A percentile compares a stretch with the other conserved stretches of the same genome.
phyloP scores from a whole-genome alignment of 2,797 vertebrate genomes.

The Graptemys geographica region DNA sequence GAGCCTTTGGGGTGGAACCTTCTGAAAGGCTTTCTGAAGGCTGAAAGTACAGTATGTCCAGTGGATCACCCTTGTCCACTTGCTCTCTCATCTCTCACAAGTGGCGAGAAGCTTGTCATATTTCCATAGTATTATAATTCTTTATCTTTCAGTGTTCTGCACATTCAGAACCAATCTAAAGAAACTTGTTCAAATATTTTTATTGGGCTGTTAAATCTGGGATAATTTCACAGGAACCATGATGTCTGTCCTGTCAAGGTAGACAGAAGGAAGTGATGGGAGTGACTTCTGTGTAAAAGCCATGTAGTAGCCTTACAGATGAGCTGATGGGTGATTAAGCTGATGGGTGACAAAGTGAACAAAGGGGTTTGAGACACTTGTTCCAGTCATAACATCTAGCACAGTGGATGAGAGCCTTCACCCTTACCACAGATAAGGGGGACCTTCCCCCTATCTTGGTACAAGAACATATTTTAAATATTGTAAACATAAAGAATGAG shows the following conservation, averaged over 20 bases:
- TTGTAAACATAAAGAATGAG: background rate
- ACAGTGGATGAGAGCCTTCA: background rate
- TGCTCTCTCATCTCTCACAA: background rate
- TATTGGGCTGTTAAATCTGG: fast-evolving
- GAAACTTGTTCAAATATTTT: background rate
- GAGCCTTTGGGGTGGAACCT: too few species aligned
- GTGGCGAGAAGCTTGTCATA: background rate
- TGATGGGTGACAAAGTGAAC: background rate
- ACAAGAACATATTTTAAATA: background rate
- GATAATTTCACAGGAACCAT: fast-evolving
- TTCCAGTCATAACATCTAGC: background rate
- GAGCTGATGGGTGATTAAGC: background rate
- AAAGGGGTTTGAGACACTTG: background rate
- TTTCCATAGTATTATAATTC: background rate
- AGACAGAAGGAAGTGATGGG: background rate
- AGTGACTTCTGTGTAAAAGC: background rate
- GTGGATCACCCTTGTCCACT: too few species aligned
- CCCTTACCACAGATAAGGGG: background rate
- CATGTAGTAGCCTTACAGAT: fast-evolving
- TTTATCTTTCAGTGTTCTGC: background rate
- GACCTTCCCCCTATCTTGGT: background rate
- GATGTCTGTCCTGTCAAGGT: background rate
- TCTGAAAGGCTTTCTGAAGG: too few species aligned
- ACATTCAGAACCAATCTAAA: background rate
- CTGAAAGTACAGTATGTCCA: too few species aligned